Conservation (phyloP, 1,140 invertebrate genomes). For the Eumeta japonica region DNA sequence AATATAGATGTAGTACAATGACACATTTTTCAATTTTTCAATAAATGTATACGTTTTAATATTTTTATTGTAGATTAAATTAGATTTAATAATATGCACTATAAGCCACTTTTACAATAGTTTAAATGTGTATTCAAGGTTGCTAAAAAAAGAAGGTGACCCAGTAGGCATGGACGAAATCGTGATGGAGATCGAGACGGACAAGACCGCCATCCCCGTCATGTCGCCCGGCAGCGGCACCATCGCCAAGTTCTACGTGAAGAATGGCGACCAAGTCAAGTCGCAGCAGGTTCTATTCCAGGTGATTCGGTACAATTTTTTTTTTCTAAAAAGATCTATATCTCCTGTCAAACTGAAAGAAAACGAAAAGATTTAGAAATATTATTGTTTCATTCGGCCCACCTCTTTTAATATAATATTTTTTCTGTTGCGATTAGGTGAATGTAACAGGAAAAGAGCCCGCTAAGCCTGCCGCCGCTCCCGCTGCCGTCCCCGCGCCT, state of each 20-base stretch:
- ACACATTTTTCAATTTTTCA: too few relatives aligned
- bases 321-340: neutral
- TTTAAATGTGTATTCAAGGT: too few relatives aligned
- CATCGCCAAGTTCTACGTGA: slow-evolving; percentile 80
- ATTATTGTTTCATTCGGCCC: too few relatives aligned
- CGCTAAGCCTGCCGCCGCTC: slow-evolving; percentile 12
- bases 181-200: slow-evolving; percentile 97
- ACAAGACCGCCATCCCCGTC: slow-evolving; percentile 94
- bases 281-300: slow-evolving; percentile 78
- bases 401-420: too few relatives aligned
- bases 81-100: too few relatives aligned
- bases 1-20: too few relatives aligned
- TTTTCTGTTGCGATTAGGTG: too few relatives aligned
- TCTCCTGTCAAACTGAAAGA: slow-evolving; percentile 1
- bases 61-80: too few relatives aligned
- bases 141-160: slow-evolving; percentile 79
- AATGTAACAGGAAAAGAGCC: slow-evolving; percentile 38
- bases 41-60: too few relatives aligned
- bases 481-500: slow-evolving; percentile 13
- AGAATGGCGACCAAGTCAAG: slow-evolving; percentile 87
- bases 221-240: slow-evolving; percentile 83
- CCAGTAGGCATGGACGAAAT: slow-evolving; percentile 90
- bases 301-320: slow-evolving; percentile 24
- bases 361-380: too few relatives aligned
- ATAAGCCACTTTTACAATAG: too few relatives aligned